Conservation (phyloP, 2,797 vertebrate genomes). For the Pantherophis vulpinus region DNA sequence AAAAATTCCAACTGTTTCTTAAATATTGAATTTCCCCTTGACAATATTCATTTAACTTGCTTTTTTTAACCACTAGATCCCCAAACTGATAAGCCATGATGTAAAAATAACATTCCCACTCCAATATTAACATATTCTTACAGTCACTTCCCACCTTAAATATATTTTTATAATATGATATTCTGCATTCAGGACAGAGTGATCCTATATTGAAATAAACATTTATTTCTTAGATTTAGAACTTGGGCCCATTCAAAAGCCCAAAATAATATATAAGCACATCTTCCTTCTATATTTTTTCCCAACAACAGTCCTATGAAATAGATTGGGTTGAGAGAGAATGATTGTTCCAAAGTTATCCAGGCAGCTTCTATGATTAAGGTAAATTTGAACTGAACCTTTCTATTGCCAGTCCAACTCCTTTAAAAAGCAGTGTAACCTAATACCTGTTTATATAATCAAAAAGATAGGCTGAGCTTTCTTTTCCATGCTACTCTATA, state of each 20-base stretch:
- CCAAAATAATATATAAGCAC: not conserved
- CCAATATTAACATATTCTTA: not conserved
- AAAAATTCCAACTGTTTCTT: not conserved
- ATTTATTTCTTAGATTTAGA: not conserved
- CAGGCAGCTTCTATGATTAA: too few relatives aligned
- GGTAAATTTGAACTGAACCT: too few relatives aligned
- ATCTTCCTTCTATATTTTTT: not conserved
- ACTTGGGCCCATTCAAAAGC: not conserved
- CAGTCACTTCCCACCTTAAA: not conserved
- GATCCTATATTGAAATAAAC: not conserved
- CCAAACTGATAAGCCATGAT: not conserved
- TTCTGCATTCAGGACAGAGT: not conserved
- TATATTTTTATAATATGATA: not conserved
- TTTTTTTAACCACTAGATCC: not conserved
- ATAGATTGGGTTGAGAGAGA: not conserved
- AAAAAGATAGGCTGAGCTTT: too few relatives aligned
- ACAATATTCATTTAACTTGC: not conserved
- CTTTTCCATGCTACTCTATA: too few relatives aligned
- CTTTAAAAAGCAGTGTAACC: too few relatives aligned
- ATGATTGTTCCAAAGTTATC: too few relatives aligned
- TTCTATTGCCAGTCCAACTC: too few relatives aligned
- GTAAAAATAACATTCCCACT: not conserved
- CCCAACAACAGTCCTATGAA: not conserved
- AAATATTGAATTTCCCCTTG: not conserved
- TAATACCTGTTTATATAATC: too few relatives aligned